A percentile compares a stretch with the other conserved stretches of the same genome.
phyloP scores from a whole-genome alignment of 2,113 vertebrate species.

The Bubo blakistoni region DNA sequence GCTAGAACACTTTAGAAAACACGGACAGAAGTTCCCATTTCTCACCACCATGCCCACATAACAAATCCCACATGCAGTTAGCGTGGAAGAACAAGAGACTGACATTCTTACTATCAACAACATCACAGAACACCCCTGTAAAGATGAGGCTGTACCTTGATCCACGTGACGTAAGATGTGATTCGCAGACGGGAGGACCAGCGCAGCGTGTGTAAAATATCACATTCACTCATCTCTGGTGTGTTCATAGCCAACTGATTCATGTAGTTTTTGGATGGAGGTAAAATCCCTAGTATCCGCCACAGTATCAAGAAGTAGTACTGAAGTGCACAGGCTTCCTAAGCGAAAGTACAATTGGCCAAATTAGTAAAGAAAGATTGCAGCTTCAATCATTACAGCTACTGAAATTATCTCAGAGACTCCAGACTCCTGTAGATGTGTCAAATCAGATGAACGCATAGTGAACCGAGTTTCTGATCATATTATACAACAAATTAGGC shows the following conservation, averaged over 20 bases:
- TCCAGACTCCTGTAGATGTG: not conserved
- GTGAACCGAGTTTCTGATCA: not conserved
- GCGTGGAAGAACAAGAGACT: not conserved
- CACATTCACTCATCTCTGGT: slow-evolving; percentile 89
- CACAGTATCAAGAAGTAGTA: slow-evolving; percentile 96
- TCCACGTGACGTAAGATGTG: slow-evolving; percentile 87
- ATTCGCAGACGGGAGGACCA: slow-evolving; percentile 95
- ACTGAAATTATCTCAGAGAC: not conserved
- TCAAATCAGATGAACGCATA: not conserved
- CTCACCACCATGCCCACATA: not conserved
- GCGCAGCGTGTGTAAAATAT: slow-evolving; percentile 91
- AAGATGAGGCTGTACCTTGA: slow-evolving; percentile 79
- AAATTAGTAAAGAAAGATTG: not conserved
- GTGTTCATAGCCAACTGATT: slow-evolving; percentile 87
- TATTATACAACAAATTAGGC: not conserved
- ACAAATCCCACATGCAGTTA: not conserved
- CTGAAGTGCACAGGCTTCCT: slow-evolving; percentile 98
- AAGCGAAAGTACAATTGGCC: not conserved
- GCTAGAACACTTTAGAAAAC: not conserved
- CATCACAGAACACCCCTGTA: rapidly evolving
- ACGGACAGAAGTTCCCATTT: not conserved
- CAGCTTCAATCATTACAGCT: not conserved
- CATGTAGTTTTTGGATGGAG: slow-evolving; percentile 90
- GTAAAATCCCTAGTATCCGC: slow-evolving; percentile 91
- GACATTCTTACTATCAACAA: not conserved